Evolutionary conservation across 2,797 vertebrate species (phyloP).

Genomic region (Uromys caudimaculatus): DNA sequence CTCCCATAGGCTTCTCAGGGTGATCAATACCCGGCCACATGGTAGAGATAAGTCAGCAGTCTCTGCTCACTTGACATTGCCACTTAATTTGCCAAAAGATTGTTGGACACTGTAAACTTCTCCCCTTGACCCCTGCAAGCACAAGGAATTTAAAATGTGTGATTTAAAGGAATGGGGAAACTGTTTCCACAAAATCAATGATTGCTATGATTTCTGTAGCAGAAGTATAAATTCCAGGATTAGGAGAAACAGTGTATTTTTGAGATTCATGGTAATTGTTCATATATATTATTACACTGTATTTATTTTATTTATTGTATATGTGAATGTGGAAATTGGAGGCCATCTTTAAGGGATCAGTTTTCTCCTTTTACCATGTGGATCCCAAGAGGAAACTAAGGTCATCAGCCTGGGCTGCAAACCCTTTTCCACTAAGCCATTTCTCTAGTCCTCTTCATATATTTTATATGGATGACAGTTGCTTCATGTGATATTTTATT

Average conservation of each 20-base stretch:
- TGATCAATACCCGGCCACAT: background rate
- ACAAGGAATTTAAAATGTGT: background rate
- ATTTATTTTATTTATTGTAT: background rate
- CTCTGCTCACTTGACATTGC: background rate
- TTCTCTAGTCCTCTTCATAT: background rate
- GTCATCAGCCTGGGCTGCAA: background rate
- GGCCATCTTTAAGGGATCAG: background rate
- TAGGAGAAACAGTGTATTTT: background rate
- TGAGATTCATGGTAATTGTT: background rate
- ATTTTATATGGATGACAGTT: background rate
- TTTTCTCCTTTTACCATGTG: background rate
- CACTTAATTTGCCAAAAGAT: constrained; percentile 26
- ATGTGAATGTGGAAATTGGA: background rate
- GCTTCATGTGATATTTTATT: background rate
- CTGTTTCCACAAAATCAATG: background rate
- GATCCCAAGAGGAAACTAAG: too few species aligned
- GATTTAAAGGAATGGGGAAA: background rate
- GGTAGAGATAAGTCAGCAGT: background rate
- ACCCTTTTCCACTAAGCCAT: background rate
- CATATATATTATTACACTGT: background rate
- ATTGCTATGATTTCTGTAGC: background rate
- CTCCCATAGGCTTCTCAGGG: background rate
- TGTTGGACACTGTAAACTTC: background rate
- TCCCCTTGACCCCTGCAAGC: background rate
- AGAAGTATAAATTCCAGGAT: background rate